phyloP scores from a whole-genome alignment of 2,888 invertebrate species.

The Apamea monoglypha region DNA sequence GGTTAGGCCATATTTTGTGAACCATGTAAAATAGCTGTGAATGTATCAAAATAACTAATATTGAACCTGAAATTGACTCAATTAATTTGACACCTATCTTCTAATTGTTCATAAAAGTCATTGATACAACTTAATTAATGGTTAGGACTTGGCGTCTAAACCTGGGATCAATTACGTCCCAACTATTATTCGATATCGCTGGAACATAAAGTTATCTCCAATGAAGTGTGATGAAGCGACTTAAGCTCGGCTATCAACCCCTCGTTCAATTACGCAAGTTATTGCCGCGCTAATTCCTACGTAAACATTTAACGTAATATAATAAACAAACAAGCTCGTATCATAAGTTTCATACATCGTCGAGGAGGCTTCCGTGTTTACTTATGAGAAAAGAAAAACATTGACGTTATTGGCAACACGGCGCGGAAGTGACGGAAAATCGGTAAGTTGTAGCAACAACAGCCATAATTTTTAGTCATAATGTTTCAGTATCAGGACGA shows the following conservation, averaged over 20 bases:
- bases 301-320: conserved; percentile 57
- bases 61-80: background rate
- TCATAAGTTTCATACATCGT: conserved; percentile 38
- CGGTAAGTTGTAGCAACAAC: background rate
- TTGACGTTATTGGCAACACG: conserved; percentile 26
- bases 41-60: background rate
- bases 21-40: background rate
- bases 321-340: conserved; percentile 46
- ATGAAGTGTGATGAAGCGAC: conserved; percentile 44
- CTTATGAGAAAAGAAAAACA: conserved; percentile 37
- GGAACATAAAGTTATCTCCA: conserved; percentile 38
- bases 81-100: background rate
- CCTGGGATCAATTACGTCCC: conserved; percentile 8
- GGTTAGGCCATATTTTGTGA: background rate
- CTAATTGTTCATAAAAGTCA: background rate
- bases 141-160: background rate
- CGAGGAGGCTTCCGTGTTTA: conserved; percentile 17
- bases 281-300: conserved; percentile 51
- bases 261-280: conserved; percentile 56
- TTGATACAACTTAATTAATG: conserved; percentile 18
- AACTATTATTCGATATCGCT: background rate
- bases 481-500: background rate
- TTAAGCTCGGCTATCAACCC: conserved; percentile 23
- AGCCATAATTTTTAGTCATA: background rate
- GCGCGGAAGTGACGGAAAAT: conserved; percentile 12